Conservation (phyloP, 2,888 invertebrate genomes). For the Drosophila merina region DNA sequence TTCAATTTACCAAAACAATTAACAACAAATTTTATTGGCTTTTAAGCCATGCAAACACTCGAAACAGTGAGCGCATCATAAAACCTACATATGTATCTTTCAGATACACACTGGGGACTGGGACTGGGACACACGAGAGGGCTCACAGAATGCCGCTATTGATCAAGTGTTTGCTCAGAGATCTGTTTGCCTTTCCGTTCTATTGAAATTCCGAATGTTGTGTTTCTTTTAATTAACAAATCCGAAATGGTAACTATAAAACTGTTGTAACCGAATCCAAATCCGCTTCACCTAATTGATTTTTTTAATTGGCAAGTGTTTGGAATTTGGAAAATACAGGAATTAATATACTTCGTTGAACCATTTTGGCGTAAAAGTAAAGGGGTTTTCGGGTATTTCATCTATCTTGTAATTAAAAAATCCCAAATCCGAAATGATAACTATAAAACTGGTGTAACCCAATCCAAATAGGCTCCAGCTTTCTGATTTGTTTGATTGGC, state of each 20-base stretch:
- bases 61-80: slow-evolving; percentile 48
- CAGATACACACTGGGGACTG: slow-evolving; percentile 15
- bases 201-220: slow-evolving; percentile 38
- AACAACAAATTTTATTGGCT: slow-evolving; percentile 78
- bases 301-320: slow-evolving; percentile 45
- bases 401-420: neutral
- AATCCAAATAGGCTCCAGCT: slow-evolving; percentile 27
- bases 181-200: slow-evolving; percentile 55
- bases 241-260: slow-evolving; percentile 27
- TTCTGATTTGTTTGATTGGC: slow-evolving; percentile 46
- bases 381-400: no score
- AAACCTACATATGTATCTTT: slow-evolving; percentile 33
- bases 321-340: no score
- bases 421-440: slow-evolving; percentile 1
- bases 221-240: slow-evolving; percentile 52
- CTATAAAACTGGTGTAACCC: slow-evolving; percentile 37
- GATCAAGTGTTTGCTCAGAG: slow-evolving; percentile 70
- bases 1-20: slow-evolving; percentile 78
- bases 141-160: slow-evolving; percentile 59
- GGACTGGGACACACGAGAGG: slow-evolving; percentile 10
- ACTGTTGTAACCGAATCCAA: slow-evolving; percentile 41
- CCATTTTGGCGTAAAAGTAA: no score
- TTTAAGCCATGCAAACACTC: slow-evolving; percentile 73
- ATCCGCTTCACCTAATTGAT: slow-evolving; percentile 42
- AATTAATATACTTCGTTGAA: no score